Evolutionary conservation across 2,113 vertebrate genomes (phyloP), one percentile per base, ranked within the genome.

Genomic region (Mystacornis crossleyi): DNA sequence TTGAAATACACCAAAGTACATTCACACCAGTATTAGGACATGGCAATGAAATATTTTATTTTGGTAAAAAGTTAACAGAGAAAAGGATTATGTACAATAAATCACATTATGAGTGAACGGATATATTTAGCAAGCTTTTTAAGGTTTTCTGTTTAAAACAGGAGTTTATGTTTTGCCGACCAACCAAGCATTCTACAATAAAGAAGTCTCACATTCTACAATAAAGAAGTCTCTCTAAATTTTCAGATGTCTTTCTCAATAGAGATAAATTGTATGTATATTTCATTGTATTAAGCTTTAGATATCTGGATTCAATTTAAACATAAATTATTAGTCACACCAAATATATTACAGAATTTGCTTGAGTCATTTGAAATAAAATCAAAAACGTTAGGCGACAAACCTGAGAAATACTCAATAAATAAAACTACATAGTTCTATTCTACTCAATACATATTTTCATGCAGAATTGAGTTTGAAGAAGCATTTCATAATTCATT

Each of bases 401-500:
- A 93, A 86, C 34, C 24, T 31, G 48, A 83, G n/a, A 96, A 92
- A 87, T 77, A 75, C 38, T 92, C 65, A 48, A 21, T 91, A 95
- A 94, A 94, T 92, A 67, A 81, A 95, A 94, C 85, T 66, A 29
- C 36, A 7, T 14, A 50, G 19, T 51, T 95, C 71, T 94, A 42
- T 93, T 97, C 91, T 92, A 77, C 36, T 96, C 86, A 8, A 77
- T 94, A 29, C 62, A 42, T 92, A 86, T 96, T 96, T 97, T 97
- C 60, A 93, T 91, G 93, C 74, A 94, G 70, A 97, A 97, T 96
- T 97, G 93, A 96, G 55, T 97, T 96, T 92, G 40, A 75, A 97
- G 89, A 95, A 95, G 88, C 92, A 80, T 95, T 97, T 95, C 93
- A 95, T 98, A 97, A 97, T 98, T 98, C 97, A 96, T 97, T 98